Conservation (phyloP, 2,113 vertebrate genomes). For the Hippocampus guttulatus region DNA sequence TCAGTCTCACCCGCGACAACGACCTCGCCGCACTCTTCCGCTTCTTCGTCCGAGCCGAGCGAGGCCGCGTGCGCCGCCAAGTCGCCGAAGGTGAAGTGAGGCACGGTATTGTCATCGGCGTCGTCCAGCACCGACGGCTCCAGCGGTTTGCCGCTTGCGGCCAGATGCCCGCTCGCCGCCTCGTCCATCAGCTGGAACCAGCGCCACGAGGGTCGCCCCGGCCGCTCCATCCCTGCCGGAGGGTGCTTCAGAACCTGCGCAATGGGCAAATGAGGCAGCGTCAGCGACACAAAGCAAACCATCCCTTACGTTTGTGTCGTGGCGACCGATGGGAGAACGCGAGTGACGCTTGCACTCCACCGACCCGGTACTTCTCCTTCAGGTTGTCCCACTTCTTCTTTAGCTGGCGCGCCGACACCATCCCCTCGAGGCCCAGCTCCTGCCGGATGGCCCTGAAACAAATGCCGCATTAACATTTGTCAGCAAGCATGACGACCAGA, state of each 20-base stretch:
- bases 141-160: constrained; percentile 23
- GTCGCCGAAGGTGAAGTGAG: background rate
- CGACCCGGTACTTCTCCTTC: constrained; percentile 62
- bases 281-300: no score
- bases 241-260: constrained; percentile 55
- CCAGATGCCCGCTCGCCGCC: constrained; percentile 44
- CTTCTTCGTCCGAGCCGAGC: constrained; percentile 3
- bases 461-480: background rate
- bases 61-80: background rate
- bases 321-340: no score
- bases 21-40: background rate
- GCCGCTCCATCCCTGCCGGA: constrained; percentile 33
- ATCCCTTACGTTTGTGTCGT: no score
- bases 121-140: constrained; percentile 21
- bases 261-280: background rate
- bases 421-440: constrained; percentile 59
- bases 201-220: constrained; percentile 48
- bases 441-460: constrained; percentile 51
- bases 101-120: background rate
- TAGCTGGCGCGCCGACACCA: constrained; percentile 53
- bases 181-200: constrained; percentile 64
- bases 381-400: constrained; percentile 70
- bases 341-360: background rate
- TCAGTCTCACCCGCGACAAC: background rate
- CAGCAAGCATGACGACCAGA: no score